Conservation (phyloP, 2,113 vertebrate genomes). For the Eurystomus gularis region DNA sequence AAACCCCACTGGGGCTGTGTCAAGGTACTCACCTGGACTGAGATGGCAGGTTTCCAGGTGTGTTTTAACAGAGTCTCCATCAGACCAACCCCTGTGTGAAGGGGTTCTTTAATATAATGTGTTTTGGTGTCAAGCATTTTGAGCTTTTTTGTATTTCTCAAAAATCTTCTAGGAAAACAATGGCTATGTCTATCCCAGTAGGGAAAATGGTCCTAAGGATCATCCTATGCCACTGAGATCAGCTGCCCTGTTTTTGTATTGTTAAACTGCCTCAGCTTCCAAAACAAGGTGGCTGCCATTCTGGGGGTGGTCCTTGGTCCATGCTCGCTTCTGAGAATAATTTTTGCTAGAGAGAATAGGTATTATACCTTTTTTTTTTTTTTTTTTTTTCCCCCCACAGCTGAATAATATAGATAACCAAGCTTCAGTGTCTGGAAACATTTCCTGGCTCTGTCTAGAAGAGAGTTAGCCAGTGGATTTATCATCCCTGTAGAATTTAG, state of each 20-base stretch:
- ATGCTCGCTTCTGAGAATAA: background rate
- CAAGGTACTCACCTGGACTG: background rate
- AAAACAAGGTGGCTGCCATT: background rate
- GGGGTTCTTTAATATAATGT: background rate
- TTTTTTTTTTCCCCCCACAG: background rate
- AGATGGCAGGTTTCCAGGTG: background rate
- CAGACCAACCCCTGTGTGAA: background rate
- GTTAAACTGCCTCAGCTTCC: background rate
- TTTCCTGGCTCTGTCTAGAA: constrained; percentile 18
- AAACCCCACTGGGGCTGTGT: background rate
- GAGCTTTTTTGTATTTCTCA: background rate
- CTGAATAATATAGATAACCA: constrained; percentile 25
- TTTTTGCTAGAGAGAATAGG: background rate
- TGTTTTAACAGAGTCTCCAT: background rate
- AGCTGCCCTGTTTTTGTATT: background rate
- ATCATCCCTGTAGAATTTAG: background rate
- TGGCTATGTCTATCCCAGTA: background rate
- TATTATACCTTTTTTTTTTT: background rate
- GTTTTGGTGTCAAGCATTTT: background rate
- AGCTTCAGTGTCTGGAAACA: background rate
- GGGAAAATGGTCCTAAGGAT: background rate
- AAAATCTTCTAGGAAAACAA: background rate
- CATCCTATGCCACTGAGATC: background rate
- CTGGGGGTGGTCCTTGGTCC: background rate
- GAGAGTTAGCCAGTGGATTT: constrained; percentile 19